Evolutionary conservation across 2,113 vertebrate species (phyloP).

Genomic region (Theristicus caerulescens): DNA sequence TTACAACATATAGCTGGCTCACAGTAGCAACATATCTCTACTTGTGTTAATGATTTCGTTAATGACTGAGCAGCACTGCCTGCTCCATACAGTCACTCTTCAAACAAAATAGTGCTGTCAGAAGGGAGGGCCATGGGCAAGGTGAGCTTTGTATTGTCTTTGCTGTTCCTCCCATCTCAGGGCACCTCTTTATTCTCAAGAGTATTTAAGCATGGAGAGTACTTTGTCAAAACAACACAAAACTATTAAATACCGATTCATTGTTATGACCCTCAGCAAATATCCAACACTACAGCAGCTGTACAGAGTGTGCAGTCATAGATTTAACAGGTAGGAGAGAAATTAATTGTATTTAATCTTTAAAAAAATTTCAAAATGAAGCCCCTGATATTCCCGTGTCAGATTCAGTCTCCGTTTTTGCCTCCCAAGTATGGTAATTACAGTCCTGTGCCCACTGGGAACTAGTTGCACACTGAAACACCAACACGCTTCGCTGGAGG

Average conservation of each 20-base stretch:
- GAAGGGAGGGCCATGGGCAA: not conserved
- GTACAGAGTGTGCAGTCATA: not conserved
- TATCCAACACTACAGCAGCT: not conserved
- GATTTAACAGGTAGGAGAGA: not conserved
- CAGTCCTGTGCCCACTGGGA: constrained; percentile 13
- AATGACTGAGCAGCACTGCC: not conserved
- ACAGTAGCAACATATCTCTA: not conserved
- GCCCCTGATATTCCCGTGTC: not conserved
- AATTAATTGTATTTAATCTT: not conserved
- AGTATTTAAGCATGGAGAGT: not conserved
- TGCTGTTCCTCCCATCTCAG: not conserved
- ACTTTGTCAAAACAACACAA: not conserved
- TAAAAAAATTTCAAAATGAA: not conserved
- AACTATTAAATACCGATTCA: not conserved
- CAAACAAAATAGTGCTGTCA: not conserved
- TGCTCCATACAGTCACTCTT: not conserved
- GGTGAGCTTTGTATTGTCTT: not conserved
- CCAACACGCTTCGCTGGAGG: not conserved
- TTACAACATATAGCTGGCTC: rapidly evolving
- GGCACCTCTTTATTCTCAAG: not conserved
- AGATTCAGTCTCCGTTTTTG: not conserved
- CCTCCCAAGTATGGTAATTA: constrained; percentile 30
- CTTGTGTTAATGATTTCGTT: not conserved
- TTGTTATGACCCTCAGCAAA: not conserved
- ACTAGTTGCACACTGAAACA: not conserved